Evolutionary conservation across 2,113 vertebrate genomes (phyloP).

Genomic region (Mandrillus leucophaeus): DNA sequence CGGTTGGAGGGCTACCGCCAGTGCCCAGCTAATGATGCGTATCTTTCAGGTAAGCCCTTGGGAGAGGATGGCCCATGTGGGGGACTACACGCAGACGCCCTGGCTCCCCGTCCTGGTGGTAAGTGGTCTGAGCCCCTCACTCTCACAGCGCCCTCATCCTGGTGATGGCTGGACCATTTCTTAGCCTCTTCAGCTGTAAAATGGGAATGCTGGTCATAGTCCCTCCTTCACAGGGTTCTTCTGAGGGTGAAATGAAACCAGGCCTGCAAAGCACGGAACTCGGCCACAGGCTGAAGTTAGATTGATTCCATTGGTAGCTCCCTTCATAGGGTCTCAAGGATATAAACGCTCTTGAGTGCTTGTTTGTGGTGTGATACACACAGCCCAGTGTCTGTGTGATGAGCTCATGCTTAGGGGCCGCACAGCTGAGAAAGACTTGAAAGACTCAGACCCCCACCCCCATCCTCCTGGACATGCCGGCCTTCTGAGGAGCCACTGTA

Average conservation of each 20-base stretch:
- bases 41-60: conserved; percentile 83
- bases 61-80: conserved; percentile 87
- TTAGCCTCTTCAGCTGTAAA: neutral
- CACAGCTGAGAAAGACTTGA: neutral
- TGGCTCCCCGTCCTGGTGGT: conserved; percentile 93
- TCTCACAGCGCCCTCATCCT: neutral
- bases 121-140: conserved; percentile 74
- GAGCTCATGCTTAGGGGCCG: neutral
- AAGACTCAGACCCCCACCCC: neutral
- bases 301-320: neutral
- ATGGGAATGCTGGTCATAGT: accelerated
- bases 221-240: neutral
- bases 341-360: neutral
- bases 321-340: neutral
- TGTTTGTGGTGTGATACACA: neutral
- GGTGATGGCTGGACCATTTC: neutral
- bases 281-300: neutral
- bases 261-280: neutral
- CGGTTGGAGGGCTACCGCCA: accelerated
- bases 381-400: neutral
- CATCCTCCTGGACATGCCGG: neutral
- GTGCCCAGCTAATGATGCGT: neutral
- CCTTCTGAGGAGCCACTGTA: neutral
- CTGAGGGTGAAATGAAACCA: neutral
- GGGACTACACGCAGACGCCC: conserved; percentile 83